Percentiles rank a stretch among this genome's conserved stretches.
These are phyloP conservation scores for Oithona nana DNA, from an alignment of 2,888 invertebrate species.

Conservation along the genomic window DNA sequence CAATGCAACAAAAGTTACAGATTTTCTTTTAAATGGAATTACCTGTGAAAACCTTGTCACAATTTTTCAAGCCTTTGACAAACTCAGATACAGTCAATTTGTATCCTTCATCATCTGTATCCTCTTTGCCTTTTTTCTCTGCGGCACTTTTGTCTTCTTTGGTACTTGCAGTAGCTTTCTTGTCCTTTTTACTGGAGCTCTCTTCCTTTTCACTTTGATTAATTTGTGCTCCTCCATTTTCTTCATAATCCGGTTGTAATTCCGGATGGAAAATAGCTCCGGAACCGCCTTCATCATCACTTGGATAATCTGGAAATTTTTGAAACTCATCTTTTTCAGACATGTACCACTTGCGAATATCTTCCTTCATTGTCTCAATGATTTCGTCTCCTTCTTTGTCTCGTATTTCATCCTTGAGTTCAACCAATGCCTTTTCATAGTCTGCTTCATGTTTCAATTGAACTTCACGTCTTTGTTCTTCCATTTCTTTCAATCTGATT, in stretches of 20 bases:
- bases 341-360: conserved; percentile 61
- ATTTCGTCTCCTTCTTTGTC: conserved; percentile 51
- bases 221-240: conserved; percentile 7
- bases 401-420: conserved; percentile 39
- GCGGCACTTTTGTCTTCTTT: conserved; percentile 32
- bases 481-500: neutral
- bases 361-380: conserved; percentile 66
- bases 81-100: conserved; percentile 50
- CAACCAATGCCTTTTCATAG: conserved; percentile 45
- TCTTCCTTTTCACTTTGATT: conserved; percentile 6
- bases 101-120: conserved; percentile 33
- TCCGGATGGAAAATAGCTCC: conserved; percentile 43
- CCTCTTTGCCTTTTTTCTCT: conserved; percentile 39
- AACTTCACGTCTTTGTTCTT: conserved; percentile 26
- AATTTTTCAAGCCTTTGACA: conserved; percentile 46
- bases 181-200: conserved; percentile 34
- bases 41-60: conserved; percentile 50
- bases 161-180: conserved; percentile 52
- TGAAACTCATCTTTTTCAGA: conserved; percentile 28
- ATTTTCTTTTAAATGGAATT: neutral
- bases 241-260: conserved; percentile 1
- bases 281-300: conserved; percentile 76
- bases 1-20: too few species aligned
- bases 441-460: conserved; percentile 47
- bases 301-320: conserved; percentile 68